Evolutionary conservation across 2,888 invertebrate species (phyloP), one percentile per base, ranked within the genome.

Genomic region (Microctonus aethiopoides): DNA sequence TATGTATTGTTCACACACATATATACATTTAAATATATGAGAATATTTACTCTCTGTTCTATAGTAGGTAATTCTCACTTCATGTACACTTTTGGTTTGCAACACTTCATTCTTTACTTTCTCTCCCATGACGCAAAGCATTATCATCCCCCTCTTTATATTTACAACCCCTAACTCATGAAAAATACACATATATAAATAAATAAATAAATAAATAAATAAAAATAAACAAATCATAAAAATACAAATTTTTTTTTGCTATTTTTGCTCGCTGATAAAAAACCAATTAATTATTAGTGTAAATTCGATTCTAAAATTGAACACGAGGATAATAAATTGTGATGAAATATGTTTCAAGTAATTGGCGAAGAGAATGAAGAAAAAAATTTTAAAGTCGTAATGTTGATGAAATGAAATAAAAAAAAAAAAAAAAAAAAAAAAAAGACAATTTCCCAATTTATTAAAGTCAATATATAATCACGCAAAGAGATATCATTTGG

Each of bases 1-100:
- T 79, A n/a, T n/a, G n/a, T n/a, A n/a, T n/a, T n/a, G n/a, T n/a
- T 76, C 75, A 75, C 74, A 76, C 72, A 73, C 75, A 57, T n/a
- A n/a, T n/a, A n/a, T n/a, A n/a, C n/a, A n/a, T n/a, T n/a, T n/a
- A n/a, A n/a, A n/a, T n/a, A n/a, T n/a, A n/a, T n/a, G n/a, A n/a
- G n/a, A n/a, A n/a, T n/a, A n/a, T n/a, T n/a, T n/a, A n/a, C n/a
- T n/a, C n/a, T n/a, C n/a, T n/a, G n/a, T n/a, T n/a, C n/a, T n/a
- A n/a, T n/a, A n/a, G n/a, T n/a, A n/a, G n/a, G 34, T 20, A 34
- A 13, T 7, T 11, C 20, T 10, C 57, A 34, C 34, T 11, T 11
- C 16, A 59, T 11, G 34, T 36, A 34, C 10, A 59, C 59, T 59
- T 32, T 59, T 34, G 34, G 34, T 34, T 20, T 11, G 20, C 32